Conservation (phyloP, 2,888 invertebrate genomes). For the Pandemis cinnamomeana region DNA sequence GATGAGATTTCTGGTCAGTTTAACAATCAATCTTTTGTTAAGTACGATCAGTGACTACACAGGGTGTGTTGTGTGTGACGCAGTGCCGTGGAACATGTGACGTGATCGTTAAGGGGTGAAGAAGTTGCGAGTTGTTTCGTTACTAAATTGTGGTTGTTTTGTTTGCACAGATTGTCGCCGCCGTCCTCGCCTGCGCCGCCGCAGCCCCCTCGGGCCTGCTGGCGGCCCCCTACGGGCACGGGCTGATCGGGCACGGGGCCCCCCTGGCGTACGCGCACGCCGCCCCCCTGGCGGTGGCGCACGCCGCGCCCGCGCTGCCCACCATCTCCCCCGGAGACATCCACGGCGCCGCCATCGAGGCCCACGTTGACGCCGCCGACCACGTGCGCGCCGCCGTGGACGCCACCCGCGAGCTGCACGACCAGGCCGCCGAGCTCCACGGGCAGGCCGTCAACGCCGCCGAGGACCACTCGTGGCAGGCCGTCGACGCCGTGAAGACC, state of each 20-base stretch:
- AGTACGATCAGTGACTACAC: not conserved
- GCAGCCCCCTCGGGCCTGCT: conserved; percentile 65
- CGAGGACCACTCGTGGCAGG: conserved; percentile 79
- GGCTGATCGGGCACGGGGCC: conserved; percentile 50
- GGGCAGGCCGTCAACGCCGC: conserved; percentile 79
- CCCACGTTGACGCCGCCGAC: conserved; percentile 76
- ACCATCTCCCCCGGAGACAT: conserved; percentile 79
- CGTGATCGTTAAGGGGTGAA: not conserved
- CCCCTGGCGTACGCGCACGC: conserved; percentile 59
- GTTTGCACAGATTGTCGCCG: conserved; percentile 82
- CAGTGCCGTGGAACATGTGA: not conserved
- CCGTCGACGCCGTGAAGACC: conserved; percentile 77
- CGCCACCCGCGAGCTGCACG: conserved; percentile 74
- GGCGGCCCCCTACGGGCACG: conserved; percentile 43
- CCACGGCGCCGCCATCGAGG: conserved; percentile 77
- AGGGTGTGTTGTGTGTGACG: not conserved
- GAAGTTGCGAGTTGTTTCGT: not conserved
- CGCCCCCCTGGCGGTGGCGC: conserved; percentile 59
- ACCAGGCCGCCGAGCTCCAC: conserved; percentile 77
- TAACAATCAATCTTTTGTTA: not conserved
- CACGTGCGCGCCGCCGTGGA: conserved; percentile 77
- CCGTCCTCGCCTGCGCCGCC: conserved; percentile 67
- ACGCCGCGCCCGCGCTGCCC: conserved; percentile 62
- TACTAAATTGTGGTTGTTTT: not conserved
- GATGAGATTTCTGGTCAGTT: conserved; percentile 83